phyloP scores from a whole-genome alignment of 2,113 vertebrate species.

The Apteryx mantelli region DNA sequence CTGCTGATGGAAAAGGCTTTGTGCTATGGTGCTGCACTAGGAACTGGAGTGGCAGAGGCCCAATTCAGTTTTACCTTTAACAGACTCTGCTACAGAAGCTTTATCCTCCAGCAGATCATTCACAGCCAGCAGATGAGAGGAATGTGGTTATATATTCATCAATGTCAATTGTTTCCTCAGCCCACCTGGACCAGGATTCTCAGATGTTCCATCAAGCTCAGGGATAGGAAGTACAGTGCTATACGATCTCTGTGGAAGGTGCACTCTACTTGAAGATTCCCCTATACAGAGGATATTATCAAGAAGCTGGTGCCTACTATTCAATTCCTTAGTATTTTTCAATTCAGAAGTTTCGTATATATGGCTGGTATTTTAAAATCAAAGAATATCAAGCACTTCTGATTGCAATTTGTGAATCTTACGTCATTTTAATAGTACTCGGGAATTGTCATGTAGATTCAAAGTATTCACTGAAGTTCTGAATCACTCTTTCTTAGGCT shows the following conservation, averaged over 20 bases:
- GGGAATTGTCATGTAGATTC: not conserved
- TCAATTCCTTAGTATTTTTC: not conserved
- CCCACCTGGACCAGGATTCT: not conserved
- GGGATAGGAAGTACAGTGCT: not conserved
- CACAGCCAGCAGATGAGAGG: not conserved
- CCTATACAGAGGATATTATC: not conserved
- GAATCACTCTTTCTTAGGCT: not conserved
- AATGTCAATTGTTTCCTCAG: not conserved
- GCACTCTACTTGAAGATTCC: not conserved
- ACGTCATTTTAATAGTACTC: not conserved
- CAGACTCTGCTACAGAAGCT: not conserved
- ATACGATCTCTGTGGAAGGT: not conserved
- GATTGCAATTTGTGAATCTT: not conserved
- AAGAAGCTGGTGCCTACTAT: not conserved
- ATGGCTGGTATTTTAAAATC: not conserved
- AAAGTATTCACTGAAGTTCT: not conserved
- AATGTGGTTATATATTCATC: no score
- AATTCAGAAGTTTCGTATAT: not conserved
- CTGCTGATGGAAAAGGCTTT: not conserved
- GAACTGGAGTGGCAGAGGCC: not conserved
- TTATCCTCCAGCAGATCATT: not conserved
- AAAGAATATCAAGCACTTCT: not conserved
- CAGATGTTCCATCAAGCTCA: fast-evolving
- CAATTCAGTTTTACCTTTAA: not conserved
- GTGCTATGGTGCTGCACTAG: not conserved